Conservation (phyloP, 2,888 invertebrate species). For the Laothoe populi region DNA sequence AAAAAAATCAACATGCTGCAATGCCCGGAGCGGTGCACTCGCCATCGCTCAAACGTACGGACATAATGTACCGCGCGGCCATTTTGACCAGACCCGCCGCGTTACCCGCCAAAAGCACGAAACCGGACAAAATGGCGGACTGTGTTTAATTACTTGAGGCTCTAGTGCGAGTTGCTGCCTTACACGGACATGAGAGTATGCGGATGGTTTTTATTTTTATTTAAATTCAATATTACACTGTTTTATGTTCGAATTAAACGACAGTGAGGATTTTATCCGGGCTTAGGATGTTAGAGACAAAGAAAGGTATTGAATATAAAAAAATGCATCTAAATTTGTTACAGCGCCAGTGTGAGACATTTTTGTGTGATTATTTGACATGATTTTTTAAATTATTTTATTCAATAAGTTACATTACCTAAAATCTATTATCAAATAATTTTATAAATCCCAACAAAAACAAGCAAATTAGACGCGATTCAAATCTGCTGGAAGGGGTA, state of each 20-base stretch:
- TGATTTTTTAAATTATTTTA: no score
- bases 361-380: no score
- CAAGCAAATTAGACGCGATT: no score
- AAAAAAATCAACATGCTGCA: slow-evolving; percentile 62
- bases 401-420: no score
- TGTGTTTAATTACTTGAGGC: slow-evolving; percentile 23
- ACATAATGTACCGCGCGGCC: slow-evolving; percentile 42
- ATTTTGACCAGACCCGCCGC: slow-evolving; percentile 39
- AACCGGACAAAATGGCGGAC: slow-evolving; percentile 39
- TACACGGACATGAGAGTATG: slow-evolving; percentile 53
- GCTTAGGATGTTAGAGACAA: not conserved
- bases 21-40: slow-evolving; percentile 63
- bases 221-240: slow-evolving; percentile 9
- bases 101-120: slow-evolving; percentile 31
- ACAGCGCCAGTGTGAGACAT: no score
- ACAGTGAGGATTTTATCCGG: slow-evolving; percentile 8
- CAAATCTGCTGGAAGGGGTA: no score
- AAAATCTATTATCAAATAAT: no score
- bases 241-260: slow-evolving; percentile 9
- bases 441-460: no score
- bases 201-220: slow-evolving; percentile 58
- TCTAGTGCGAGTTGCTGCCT: slow-evolving; percentile 27
- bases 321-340: no score
- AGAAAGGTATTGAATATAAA: not conserved
- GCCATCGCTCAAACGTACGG: slow-evolving; percentile 30